Conservation (phyloP, 2,113 vertebrate species). For the Apeltes quadracus region DNA sequence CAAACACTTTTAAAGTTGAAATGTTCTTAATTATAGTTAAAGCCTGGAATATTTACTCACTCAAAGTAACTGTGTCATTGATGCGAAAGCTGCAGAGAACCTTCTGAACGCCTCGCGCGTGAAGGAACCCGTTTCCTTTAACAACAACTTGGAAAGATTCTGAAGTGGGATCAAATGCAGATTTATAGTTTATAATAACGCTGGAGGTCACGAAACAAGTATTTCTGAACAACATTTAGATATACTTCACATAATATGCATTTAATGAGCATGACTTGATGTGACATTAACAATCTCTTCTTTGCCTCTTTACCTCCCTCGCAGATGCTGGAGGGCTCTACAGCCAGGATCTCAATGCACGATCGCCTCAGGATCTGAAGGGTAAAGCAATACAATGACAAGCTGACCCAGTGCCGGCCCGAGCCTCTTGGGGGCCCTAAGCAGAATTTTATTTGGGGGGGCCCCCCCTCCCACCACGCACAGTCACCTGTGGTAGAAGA, state of each 20-base stretch:
- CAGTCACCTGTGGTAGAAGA: too few relatives aligned
- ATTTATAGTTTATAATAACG: background rate
- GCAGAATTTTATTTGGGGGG: too few relatives aligned
- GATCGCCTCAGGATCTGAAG: slow-evolving; percentile 95
- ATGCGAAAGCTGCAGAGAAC: slow-evolving; percentile 98
- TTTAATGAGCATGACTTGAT: background rate
- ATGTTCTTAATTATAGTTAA: background rate
- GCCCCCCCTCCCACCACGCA: too few relatives aligned
- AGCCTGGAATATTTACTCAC: slow-evolving; percentile 80
- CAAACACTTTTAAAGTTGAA: background rate
- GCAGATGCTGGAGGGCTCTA: slow-evolving; percentile 96
- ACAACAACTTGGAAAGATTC: slow-evolving; percentile 96
- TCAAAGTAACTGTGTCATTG: slow-evolving; percentile 91
- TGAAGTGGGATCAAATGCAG: slow-evolving; percentile 58
- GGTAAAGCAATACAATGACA: slow-evolving; percentile 3
- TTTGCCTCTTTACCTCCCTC: slow-evolving; percentile 85
- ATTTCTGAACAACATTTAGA: background rate
- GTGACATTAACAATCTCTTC: background rate
- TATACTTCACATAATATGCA: background rate
- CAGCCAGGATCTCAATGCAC: slow-evolving; percentile 96
- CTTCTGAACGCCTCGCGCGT: slow-evolving; percentile 88
- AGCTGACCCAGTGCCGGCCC: background rate
- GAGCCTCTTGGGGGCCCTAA: too few relatives aligned
- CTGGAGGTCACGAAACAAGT: background rate
- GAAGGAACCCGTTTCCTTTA: slow-evolving; percentile 93